Conservation (phyloP, 2,797 vertebrate genomes). For the Ammospiza maritima region DNA sequence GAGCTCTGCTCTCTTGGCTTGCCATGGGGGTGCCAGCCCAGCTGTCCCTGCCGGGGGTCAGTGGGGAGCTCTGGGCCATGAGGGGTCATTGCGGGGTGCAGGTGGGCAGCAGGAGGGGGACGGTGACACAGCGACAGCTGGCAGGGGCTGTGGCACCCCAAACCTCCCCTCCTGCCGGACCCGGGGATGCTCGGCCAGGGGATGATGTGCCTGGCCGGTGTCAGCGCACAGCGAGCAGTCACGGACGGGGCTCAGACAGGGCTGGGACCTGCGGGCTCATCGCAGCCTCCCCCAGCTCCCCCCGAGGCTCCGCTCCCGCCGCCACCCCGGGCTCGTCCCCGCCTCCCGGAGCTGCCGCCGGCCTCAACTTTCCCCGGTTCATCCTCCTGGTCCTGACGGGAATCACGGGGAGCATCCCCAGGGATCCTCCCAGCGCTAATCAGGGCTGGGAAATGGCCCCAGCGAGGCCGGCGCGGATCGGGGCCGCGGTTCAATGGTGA, state of each 20-base stretch:
- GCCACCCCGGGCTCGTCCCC: not conserved
- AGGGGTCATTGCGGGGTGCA: accelerated
- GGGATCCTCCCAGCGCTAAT: conserved; percentile 39
- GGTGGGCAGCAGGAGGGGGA: accelerated
- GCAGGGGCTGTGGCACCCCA: accelerated
- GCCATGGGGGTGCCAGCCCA: not conserved
- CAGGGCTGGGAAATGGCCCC: conserved; percentile 30
- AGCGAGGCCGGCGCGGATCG: not conserved
- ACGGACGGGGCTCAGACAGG: accelerated
- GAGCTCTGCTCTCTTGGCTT: not conserved
- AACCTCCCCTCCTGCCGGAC: accelerated
- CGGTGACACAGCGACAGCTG: not conserved
- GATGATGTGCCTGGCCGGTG: not conserved
- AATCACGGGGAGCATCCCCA: not conserved
- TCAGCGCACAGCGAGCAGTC: accelerated
- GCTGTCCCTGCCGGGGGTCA: not conserved
- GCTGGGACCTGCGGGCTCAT: not conserved
- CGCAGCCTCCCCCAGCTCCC: accelerated
- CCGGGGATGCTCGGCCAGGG: accelerated
- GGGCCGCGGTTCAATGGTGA: not conserved
- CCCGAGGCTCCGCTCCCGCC: not conserved
- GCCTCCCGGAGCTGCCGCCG: not conserved
- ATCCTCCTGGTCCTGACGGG: conserved; percentile 15
- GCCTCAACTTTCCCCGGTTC: not conserved
- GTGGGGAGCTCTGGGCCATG: accelerated